These are phyloP conservation scores for Pseudochaenichthys georgianus DNA, from an alignment of 2,797 vertebrate genomes.

Conservation along the genomic window DNA sequence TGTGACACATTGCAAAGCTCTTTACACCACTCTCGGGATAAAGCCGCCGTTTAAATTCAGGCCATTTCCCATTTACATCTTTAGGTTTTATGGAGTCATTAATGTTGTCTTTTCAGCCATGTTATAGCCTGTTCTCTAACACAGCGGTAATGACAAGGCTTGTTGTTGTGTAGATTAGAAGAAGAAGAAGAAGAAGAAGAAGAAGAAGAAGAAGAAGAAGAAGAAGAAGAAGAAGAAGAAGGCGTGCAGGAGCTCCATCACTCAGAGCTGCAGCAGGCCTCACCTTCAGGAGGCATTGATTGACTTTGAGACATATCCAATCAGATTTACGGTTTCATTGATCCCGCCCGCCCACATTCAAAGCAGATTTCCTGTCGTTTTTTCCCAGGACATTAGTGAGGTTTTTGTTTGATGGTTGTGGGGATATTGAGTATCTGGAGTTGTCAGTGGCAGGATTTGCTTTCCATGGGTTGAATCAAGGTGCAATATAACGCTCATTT, in stretches of 20 bases:
- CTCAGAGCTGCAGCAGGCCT: slow-evolving; percentile 28
- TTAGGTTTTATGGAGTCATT: slow-evolving; percentile 29
- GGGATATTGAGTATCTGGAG: neutral
- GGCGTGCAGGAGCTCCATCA: slow-evolving; percentile 15
- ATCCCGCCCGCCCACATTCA: slow-evolving; percentile 27
- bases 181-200: too few species aligned
- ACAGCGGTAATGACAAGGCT: slow-evolving; percentile 16
- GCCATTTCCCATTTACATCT: slow-evolving; percentile 33
- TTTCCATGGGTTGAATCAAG: neutral
- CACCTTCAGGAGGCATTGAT: slow-evolving; percentile 34
- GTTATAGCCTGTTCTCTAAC: slow-evolving; percentile 27
- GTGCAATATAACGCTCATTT: neutral
- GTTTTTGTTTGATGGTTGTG: neutral
- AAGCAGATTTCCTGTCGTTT: slow-evolving; percentile 6
- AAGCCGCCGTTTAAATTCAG: slow-evolving; percentile 9
- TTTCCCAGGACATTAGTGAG: slow-evolving; percentile 3
- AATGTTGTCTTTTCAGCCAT: slow-evolving; percentile 33
- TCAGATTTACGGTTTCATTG: slow-evolving; percentile 35
- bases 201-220: slow-evolving; percentile 8
- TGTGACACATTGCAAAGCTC: slow-evolving; percentile 6
- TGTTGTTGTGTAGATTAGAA: slow-evolving; percentile 28
- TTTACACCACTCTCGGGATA: slow-evolving; percentile 16
- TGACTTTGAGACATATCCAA: slow-evolving; percentile 33
- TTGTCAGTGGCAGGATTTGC: neutral
- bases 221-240: slow-evolving; percentile 3